Conservation (phyloP, 1,140 invertebrate species). For the Drosophila auraria region DNA sequence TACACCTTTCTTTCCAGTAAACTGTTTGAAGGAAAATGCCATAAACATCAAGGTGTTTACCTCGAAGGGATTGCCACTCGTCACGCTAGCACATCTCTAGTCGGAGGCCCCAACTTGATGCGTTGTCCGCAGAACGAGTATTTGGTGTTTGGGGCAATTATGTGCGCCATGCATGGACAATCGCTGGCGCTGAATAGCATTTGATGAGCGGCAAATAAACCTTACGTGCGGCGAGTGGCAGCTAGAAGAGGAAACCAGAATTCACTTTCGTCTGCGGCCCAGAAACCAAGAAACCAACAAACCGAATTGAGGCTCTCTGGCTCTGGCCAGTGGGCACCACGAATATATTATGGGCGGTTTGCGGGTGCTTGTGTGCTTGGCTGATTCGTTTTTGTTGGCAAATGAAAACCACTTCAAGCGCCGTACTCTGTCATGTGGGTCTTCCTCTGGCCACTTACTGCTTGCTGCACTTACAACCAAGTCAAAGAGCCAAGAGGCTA, state of each 20-base stretch:
- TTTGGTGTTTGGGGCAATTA: constrained; percentile 43
- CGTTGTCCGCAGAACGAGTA: constrained; percentile 2
- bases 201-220: constrained; percentile 39
- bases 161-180: constrained; percentile 50
- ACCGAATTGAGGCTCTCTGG: constrained; percentile 54
- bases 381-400: constrained; percentile 15
- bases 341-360: constrained; percentile 19
- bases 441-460: constrained; percentile 49
- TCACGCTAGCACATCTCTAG: constrained; percentile 48
- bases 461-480: constrained; percentile 39
- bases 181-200: constrained; percentile 10
- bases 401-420: constrained; percentile 33
- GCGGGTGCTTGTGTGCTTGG: constrained; percentile 7
- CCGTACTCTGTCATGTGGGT: constrained; percentile 42
- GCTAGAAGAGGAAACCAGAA: constrained; percentile 52
- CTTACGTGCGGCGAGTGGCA: constrained; percentile 48
- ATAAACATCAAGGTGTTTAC: constrained; percentile 32
- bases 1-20: constrained; percentile 14
- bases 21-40: constrained; percentile 19
- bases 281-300: constrained; percentile 62
- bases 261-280: constrained; percentile 70
- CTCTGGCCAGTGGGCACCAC: constrained; percentile 29
- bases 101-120: constrained; percentile 5
- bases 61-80: constrained; percentile 47
- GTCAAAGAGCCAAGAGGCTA: constrained; percentile 12